A percentile compares a stretch with the other conserved stretches of the same genome.
Conservation (phyloP, 2,113 vertebrate genomes). For the Mirounga angustirostris region DNA sequence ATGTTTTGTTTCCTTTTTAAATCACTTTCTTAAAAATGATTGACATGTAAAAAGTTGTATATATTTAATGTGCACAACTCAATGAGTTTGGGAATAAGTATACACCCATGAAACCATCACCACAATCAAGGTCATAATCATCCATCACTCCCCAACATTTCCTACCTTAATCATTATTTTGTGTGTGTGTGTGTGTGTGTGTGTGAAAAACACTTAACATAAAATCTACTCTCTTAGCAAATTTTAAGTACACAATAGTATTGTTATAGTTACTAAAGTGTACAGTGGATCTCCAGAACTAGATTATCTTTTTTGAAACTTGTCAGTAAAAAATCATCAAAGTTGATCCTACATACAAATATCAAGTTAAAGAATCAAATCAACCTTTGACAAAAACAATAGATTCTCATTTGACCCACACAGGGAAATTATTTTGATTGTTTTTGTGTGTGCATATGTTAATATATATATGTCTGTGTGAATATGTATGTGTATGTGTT, state of each 20-base stretch:
- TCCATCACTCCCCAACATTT: neutral
- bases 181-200: neutral
- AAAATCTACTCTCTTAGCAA: neutral
- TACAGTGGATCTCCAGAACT: neutral
- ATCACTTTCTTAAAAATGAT: neutral
- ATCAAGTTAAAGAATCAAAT: neutral
- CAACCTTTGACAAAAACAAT: neutral
- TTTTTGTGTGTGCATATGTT: neutral
- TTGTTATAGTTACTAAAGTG: no score
- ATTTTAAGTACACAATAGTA: neutral
- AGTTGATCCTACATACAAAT: neutral
- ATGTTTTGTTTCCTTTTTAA: neutral
- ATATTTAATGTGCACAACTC: neutral
- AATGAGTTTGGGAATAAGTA: neutral
- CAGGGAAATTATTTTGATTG: neutral
- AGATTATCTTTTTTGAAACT: neutral
- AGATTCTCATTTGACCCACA: neutral
- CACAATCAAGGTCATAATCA: neutral
- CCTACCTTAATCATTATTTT: neutral
- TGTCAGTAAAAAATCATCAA: neutral
- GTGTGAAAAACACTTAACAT: neutral
- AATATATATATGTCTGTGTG: neutral
- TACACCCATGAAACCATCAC: neutral
- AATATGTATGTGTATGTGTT: fast-evolving
- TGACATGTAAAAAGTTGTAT: neutral